Percentiles rank a stretch among this genome's conserved stretches.
phyloP scores from a whole-genome alignment of 2,797 vertebrate species.

The Sphenodon punctatus region DNA sequence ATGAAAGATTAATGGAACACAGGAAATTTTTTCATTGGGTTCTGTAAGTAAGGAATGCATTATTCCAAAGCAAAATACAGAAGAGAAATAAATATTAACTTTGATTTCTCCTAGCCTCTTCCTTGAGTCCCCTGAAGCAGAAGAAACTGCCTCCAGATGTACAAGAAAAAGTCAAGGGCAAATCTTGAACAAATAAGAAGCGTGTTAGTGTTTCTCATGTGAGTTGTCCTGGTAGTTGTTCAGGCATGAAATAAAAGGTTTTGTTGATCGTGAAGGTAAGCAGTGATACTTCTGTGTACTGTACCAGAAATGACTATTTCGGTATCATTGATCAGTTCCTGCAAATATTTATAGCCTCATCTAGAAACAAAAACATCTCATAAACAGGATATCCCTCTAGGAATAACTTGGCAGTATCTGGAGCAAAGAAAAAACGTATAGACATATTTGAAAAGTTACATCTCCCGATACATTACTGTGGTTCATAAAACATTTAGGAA shows the following conservation, averaged over 20 bases:
- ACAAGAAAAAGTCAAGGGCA: conserved; percentile 44
- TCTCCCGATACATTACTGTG: not conserved
- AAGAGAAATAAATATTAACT: not conserved
- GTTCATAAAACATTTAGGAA: not conserved
- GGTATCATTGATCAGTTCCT: not conserved
- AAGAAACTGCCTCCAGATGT: conserved; percentile 10
- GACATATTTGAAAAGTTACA: not conserved
- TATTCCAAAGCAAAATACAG: not conserved
- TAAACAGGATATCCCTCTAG: not conserved
- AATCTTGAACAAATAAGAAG: conserved; percentile 4
- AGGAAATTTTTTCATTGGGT: not conserved
- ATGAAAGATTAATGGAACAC: not conserved
- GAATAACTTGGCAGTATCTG: not conserved
- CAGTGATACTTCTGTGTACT: not conserved
- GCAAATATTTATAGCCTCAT: not conserved
- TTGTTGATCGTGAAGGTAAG: conserved; percentile 13
- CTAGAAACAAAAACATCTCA: not conserved
- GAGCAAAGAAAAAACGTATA: not conserved
- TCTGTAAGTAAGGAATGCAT: not conserved
- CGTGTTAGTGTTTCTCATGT: conserved; percentile 5
- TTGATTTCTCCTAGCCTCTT: not conserved
- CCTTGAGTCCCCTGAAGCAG: not conserved
- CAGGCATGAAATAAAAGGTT: conserved; percentile 29
- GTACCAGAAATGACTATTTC: not conserved
- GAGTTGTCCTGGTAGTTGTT: not conserved